A percentile compares a stretch with the other conserved stretches of the same genome.
These are phyloP conservation scores for Limnephilus lunatus DNA, from an alignment of 2,888 invertebrate genomes.

Conservation along the genomic window DNA sequence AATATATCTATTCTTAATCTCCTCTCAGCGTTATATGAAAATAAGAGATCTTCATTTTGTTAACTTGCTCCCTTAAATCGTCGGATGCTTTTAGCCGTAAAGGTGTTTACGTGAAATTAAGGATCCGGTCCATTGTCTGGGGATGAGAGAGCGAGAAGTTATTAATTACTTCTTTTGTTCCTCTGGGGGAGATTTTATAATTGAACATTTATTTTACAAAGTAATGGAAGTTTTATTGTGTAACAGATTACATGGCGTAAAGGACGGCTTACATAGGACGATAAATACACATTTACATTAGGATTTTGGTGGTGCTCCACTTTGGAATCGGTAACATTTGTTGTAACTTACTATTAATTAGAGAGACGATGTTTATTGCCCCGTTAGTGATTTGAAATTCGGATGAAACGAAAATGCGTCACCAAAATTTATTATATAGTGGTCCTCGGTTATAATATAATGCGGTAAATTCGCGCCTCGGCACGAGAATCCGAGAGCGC, in stretches of 20 bases:
- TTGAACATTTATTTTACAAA: slow-evolving; percentile 33
- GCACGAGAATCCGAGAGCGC: too few relatives aligned
- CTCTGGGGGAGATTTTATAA: slow-evolving; percentile 15
- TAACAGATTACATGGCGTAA: slow-evolving; percentile 7
- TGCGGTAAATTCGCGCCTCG: too few relatives aligned
- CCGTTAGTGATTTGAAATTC: too few relatives aligned
- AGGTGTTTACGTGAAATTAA: slow-evolving; percentile 49
- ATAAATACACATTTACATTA: neutral
- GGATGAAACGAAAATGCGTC: too few relatives aligned
- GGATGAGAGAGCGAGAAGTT: slow-evolving; percentile 19
- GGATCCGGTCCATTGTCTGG: slow-evolving; percentile 38
- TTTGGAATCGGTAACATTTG: neutral
- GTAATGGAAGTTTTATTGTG: slow-evolving; percentile 35
- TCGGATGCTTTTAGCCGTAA: slow-evolving; percentile 46
- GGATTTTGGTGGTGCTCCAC: neutral
- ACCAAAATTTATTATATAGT: too few relatives aligned
- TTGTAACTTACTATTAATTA: neutral
- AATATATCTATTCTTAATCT: slow-evolving; percentile 2
- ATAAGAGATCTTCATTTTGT: slow-evolving; percentile 32
- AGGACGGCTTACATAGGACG: neutral
- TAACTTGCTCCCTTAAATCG: slow-evolving; percentile 30
- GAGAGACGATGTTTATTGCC: neutral
- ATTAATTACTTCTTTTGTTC: slow-evolving; percentile 47
- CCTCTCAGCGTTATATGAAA: neutral
- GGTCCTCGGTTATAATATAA: too few relatives aligned